Conservation (phyloP, 1,140 invertebrate genomes). For the Panagrolaimus sp. region DNA sequence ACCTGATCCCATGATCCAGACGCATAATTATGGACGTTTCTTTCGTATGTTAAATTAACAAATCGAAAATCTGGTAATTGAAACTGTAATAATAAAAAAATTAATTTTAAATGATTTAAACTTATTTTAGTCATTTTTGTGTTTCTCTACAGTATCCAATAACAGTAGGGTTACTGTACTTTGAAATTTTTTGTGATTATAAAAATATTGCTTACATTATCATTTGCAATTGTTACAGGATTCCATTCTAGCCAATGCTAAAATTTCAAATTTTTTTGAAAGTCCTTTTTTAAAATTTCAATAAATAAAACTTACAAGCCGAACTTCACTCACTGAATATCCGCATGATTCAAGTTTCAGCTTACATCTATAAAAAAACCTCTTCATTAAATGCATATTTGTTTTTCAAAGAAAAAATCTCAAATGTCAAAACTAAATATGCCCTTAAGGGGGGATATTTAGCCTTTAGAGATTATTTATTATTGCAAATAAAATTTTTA, state of each 20-base stretch:
- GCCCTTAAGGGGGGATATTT: not conserved
- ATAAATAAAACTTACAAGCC: too few relatives aligned
- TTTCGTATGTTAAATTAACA: slow-evolving; percentile 43
- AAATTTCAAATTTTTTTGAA: too few relatives aligned
- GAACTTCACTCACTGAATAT: slow-evolving; percentile 47
- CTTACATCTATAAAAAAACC: slow-evolving; percentile 25
- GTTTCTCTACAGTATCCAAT: too few relatives aligned
- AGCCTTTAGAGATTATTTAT: not conserved
- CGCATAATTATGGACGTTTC: slow-evolving; percentile 33
- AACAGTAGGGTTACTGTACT: not conserved
- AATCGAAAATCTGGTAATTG: slow-evolving; percentile 47
- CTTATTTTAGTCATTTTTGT: too few relatives aligned
- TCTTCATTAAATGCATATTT: slow-evolving; percentile 19
- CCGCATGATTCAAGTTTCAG: slow-evolving; percentile 44
- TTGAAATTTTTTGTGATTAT: not conserved
- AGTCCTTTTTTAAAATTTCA: too few relatives aligned
- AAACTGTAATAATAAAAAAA: slow-evolving; percentile 20
- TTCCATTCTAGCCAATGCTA: slow-evolving; percentile 42
- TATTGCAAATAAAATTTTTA: not conserved
- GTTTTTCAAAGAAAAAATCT: slow-evolving; percentile 14
- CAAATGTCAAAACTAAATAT: not conserved
- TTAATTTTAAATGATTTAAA: too few relatives aligned
- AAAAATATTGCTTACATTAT: slow-evolving; percentile 20
- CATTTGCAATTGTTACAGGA: slow-evolving; percentile 44
- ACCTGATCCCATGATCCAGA: slow-evolving; percentile 43